Conservation (phyloP, 2,797 vertebrate species). For the Lagocephalus sceleratus region DNA sequence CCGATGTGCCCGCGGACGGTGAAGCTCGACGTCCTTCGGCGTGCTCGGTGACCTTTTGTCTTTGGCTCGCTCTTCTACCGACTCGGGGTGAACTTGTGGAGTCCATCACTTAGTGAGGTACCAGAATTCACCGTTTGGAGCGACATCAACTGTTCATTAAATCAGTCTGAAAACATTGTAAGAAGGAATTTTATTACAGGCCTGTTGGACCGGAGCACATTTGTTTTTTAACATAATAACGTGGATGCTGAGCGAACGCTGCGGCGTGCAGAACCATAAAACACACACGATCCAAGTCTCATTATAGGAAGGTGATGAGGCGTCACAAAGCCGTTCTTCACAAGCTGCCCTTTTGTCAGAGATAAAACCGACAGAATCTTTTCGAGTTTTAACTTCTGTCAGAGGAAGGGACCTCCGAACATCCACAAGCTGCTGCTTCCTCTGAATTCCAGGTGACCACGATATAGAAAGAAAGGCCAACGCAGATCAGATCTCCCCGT, state of each 20-base stretch:
- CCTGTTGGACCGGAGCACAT: not conserved
- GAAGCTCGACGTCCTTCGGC: no score
- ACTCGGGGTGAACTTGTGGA: no score
- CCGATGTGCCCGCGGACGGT: not conserved
- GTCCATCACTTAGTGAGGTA: no score
- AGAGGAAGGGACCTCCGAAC: conserved; percentile 22
- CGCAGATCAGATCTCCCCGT: no score
- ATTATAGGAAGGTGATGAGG: conserved; percentile 24
- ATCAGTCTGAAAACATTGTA: no score
- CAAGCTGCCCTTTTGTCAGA: conserved; percentile 46
- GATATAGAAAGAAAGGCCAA: no score
- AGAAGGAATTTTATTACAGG: not conserved
- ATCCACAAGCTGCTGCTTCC: not conserved
- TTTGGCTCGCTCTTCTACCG: no score
- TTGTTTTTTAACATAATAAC: not conserved
- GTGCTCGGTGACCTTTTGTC: no score
- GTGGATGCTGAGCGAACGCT: not conserved
- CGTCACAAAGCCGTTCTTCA: conserved; percentile 35
- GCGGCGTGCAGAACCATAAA: conserved; percentile 3
- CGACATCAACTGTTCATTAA: no score
- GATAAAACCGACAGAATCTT: conserved; percentile 36
- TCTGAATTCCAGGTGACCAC: no score
- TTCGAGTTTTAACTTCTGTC: conserved; percentile 40
- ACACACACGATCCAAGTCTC: conserved; percentile 5
- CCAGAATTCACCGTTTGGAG: no score